Conservation (phyloP, 1,140 invertebrate species). For the Diorhabda sublineata region DNA sequence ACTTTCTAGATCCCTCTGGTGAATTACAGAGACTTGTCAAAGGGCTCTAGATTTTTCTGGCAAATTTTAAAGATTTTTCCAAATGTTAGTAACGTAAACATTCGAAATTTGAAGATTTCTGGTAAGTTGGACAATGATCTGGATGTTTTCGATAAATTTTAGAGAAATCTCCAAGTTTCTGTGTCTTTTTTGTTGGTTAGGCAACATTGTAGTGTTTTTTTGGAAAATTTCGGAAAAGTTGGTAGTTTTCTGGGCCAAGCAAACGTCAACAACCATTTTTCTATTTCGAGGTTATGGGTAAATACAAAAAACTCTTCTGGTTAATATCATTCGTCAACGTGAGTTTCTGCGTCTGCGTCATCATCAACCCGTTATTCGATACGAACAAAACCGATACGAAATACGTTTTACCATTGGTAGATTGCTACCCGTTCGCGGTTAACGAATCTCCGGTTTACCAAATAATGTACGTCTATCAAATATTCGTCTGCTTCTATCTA, state of each 20-base stretch:
- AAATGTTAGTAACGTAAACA: no score
- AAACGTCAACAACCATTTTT: background rate
- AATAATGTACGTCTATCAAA: background rate
- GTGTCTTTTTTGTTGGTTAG: background rate
- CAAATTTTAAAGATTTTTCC: no score
- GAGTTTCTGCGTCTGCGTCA: background rate
- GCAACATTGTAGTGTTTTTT: background rate
- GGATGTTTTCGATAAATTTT: background rate
- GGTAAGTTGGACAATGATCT: background rate
- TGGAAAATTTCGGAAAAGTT: background rate
- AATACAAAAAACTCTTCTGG: background rate
- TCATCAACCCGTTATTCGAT: background rate
- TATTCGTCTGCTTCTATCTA: background rate
- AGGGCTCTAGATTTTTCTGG: no score
- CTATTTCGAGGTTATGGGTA: background rate
- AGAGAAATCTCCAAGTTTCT: background rate
- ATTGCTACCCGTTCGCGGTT: background rate
- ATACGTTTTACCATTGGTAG: background rate
- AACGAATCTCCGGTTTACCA: background rate
- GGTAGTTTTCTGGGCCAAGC: no score
- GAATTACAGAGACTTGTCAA: no score
- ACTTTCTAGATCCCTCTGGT: no score
- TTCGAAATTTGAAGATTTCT: background rate
- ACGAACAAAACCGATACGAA: background rate
- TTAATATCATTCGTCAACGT: background rate